phyloP scores from a whole-genome alignment of 1,140 invertebrate species.

The Drosophila pandora region DNA sequence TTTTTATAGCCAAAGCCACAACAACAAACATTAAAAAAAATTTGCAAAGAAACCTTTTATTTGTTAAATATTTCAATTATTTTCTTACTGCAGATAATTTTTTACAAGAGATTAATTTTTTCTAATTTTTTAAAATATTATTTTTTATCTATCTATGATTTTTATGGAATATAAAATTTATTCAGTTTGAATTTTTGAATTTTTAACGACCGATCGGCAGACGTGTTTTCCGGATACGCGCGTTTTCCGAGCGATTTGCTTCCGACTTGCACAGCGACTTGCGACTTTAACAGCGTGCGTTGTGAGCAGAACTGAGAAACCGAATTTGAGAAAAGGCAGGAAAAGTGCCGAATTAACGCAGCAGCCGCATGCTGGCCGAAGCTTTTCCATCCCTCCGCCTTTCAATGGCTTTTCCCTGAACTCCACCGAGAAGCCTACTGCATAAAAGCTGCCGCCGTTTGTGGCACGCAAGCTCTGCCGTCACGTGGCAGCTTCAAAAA shows the following conservation, averaged over 20 bases:
- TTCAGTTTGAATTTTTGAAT: conserved; percentile 8
- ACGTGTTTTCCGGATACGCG: conserved; percentile 38
- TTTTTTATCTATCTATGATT: neutral
- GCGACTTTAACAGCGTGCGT: conserved; percentile 75
- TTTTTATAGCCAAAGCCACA: conserved; percentile 4
- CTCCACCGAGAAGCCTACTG: conserved; percentile 22
- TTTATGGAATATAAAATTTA: neutral
- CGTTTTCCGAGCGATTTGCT: conserved; percentile 39
- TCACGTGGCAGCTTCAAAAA: conserved; percentile 48
- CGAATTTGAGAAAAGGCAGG: conserved; percentile 31
- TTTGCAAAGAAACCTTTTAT: neutral
- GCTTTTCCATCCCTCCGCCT: conserved; percentile 41
- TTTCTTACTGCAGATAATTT: too few relatives aligned
- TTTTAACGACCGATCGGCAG: conserved; percentile 19
- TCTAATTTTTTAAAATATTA: neutral
- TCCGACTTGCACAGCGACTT: conserved; percentile 24
- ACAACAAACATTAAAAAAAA: conserved; percentile 26
- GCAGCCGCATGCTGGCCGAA: conserved; percentile 46
- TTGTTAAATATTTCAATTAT: neutral
- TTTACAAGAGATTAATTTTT: neutral
- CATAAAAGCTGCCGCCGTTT: conserved; percentile 48
- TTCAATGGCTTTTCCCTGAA: conserved; percentile 47
- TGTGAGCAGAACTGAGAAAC: conserved; percentile 64
- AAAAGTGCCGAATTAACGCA: conserved; percentile 44
- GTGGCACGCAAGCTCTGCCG: conserved; percentile 65